Evolutionary conservation across 1,140 invertebrate genomes (phyloP).

Genomic region (Macrotrachela quadricornifera): DNA sequence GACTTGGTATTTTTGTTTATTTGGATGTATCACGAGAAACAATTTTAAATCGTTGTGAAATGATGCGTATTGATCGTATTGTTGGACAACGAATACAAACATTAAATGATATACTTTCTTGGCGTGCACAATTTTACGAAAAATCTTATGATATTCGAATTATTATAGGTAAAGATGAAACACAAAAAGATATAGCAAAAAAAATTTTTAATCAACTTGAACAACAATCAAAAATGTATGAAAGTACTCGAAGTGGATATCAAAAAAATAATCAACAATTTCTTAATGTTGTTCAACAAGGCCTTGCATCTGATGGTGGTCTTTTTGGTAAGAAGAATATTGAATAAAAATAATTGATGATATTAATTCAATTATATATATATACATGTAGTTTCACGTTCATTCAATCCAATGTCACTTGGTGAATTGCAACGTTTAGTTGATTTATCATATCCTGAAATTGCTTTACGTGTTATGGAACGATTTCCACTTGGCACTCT

Average conservation of each 20-base stretch:
- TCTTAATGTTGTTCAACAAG: slow-evolving; percentile 15
- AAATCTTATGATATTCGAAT: slow-evolving; percentile 18
- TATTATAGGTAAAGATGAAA: slow-evolving; percentile 14
- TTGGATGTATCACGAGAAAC: slow-evolving; percentile 16
- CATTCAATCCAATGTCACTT: neutral
- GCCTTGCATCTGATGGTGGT: slow-evolving; percentile 19
- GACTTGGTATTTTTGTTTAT: slow-evolving; percentile 14
- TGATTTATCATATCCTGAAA: slow-evolving; percentile 13
- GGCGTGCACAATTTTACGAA: slow-evolving; percentile 19
- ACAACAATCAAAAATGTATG: neutral
- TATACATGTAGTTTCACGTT: slow-evolving; percentile 13
- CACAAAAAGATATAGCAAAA: slow-evolving; percentile 13
- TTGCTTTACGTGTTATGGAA: slow-evolving; percentile 18
- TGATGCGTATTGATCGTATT: slow-evolving; percentile 21
- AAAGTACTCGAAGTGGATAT: neutral
- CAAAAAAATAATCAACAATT: slow-evolving; percentile 8
- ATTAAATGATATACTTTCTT: slow-evolving; percentile 16
- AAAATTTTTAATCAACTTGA: slow-evolving; percentile 10
- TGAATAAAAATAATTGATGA: neutral
- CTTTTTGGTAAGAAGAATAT: slow-evolving; percentile 8
- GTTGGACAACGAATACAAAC: slow-evolving; percentile 17
- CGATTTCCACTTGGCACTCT: slow-evolving; percentile 15
- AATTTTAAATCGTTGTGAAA: slow-evolving; percentile 16
- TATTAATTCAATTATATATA: slow-evolving; percentile 11
- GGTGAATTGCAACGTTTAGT: slow-evolving; percentile 14